Conservation (phyloP, 2,888 invertebrate genomes). For the Lissocephala sabroskyi region DNA sequence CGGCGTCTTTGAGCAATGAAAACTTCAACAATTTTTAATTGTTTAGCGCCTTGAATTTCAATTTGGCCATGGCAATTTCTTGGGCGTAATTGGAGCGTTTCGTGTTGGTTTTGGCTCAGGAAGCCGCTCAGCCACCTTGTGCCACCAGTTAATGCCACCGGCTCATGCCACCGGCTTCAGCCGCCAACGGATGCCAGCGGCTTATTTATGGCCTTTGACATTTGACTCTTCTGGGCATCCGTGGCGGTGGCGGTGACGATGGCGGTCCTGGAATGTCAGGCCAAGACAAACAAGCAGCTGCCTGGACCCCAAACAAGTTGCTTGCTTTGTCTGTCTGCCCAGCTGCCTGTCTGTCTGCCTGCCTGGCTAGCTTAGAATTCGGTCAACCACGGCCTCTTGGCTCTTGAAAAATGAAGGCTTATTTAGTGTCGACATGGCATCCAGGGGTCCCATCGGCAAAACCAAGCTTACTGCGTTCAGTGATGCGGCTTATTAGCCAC, state of each 20-base stretch:
- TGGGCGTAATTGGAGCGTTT: slow-evolving; percentile 13
- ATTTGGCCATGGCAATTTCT: neutral
- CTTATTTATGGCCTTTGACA: slow-evolving; percentile 61
- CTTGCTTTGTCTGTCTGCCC: too few species aligned
- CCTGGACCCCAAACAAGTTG: too few species aligned
- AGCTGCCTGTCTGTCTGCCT: too few species aligned
- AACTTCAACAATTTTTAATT: slow-evolving; percentile 66
- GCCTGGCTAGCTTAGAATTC: slow-evolving; percentile 58
- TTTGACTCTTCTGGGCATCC: slow-evolving; percentile 36
- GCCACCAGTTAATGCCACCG: slow-evolving; percentile 8
- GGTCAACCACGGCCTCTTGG: slow-evolving; percentile 37
- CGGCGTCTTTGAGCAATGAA: slow-evolving; percentile 56
- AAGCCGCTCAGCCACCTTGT: slow-evolving; percentile 14
- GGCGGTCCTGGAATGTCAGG: slow-evolving; percentile 43
- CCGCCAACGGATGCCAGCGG: slow-evolving; percentile 2
- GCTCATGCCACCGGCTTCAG: too few species aligned
- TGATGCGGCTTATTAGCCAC: too few species aligned
- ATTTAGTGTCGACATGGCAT: slow-evolving; percentile 57
- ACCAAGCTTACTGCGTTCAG: too few species aligned
- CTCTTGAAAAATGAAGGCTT: slow-evolving; percentile 64
- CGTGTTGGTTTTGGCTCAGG: slow-evolving; percentile 6
- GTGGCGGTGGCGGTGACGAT: too few species aligned
- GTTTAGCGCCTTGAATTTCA: slow-evolving; percentile 58
- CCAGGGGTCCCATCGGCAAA: neutral
- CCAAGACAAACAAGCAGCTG: slow-evolving; percentile 15